Conservation (phyloP, 2,888 invertebrate species). For the Mayetiola destructor region DNA sequence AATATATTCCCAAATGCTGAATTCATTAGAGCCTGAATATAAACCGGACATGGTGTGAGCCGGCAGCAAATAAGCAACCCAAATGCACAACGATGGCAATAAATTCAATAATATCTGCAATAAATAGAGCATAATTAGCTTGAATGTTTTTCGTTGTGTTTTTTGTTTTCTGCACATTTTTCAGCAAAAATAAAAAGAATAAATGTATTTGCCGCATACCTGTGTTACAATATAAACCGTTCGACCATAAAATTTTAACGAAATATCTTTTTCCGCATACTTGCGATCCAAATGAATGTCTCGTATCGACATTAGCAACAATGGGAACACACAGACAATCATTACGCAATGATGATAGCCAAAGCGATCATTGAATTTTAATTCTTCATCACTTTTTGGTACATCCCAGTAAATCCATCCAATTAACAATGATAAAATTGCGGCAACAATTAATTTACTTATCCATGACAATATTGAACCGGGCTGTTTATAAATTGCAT, state of each 20-base stretch:
- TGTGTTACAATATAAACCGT: conserved; percentile 65
- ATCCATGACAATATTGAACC: conserved; percentile 68
- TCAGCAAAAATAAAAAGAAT: neutral
- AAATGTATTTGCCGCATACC: conserved; percentile 37
- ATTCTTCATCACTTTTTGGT: conserved; percentile 36
- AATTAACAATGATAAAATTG: conserved; percentile 64
- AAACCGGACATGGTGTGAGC: conserved; percentile 79
- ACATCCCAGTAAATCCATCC: conserved; percentile 86
- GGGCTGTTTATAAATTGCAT: conserved; percentile 65
- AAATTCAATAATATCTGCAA: conserved; percentile 62
- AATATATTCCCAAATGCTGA: conserved; percentile 51
- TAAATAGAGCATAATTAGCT: conserved; percentile 9
- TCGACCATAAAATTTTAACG: conserved; percentile 64
- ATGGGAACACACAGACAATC: conserved; percentile 64
- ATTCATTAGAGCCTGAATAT: conserved; percentile 51
- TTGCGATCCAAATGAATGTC: conserved; percentile 38
- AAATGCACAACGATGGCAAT: conserved; percentile 62
- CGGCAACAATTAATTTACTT: conserved; percentile 61
- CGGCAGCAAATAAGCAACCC: conserved; percentile 73
- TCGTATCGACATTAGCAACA: conserved; percentile 44
- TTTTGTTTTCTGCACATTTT: neutral
- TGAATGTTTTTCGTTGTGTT: neutral
- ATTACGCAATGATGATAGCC: conserved; percentile 65
- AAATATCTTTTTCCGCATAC: conserved; percentile 65
- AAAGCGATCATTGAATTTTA: neutral